phyloP scores from a whole-genome alignment of 92 coral and sea anemone species.

The Chrysogorgia sp. region DNA sequence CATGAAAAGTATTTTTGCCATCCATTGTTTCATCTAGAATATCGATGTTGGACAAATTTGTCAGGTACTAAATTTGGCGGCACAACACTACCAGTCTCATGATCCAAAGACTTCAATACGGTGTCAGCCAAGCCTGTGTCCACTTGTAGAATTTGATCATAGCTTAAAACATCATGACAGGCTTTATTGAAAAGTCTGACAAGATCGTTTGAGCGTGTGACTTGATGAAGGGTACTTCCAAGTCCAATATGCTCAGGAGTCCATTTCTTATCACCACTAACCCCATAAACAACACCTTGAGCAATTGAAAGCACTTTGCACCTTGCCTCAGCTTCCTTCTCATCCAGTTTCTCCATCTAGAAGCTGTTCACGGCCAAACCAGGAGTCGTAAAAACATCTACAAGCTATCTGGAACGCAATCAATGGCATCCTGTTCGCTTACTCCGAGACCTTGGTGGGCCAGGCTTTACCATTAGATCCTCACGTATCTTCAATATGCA shows the following conservation, averaged over 20 bases:
- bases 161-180: conserved; percentile 53
- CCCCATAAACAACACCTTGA: conserved; percentile 45
- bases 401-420: conserved; percentile 7
- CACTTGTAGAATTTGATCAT: conserved; percentile 52
- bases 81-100: conserved; percentile 35
- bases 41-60: conserved; percentile 49
- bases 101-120: conserved; percentile 35
- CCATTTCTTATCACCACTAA: conserved; percentile 59
- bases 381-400: conserved; percentile 19
- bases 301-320: conserved; percentile 17
- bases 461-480: not conserved
- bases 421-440: conserved; percentile 9
- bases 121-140: conserved; percentile 61
- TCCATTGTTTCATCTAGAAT: conserved; percentile 58
- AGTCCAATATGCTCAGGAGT: conserved; percentile 66
- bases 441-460: conserved; percentile 8
- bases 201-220: conserved; percentile 52
- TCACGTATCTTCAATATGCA: not conserved
- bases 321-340: conserved; percentile 17
- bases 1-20: conserved; percentile 65
- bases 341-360: conserved; percentile 2
- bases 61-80: conserved; percentile 53
- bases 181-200: conserved; percentile 58
- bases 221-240: conserved; percentile 66
- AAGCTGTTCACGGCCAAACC: conserved; percentile 16